A percentile compares a stretch with the other conserved stretches of the same genome.
These are phyloP conservation scores for Thryonomys swinderianus DNA, from an alignment of 2,113 vertebrate genomes.

Conservation along the genomic window DNA sequence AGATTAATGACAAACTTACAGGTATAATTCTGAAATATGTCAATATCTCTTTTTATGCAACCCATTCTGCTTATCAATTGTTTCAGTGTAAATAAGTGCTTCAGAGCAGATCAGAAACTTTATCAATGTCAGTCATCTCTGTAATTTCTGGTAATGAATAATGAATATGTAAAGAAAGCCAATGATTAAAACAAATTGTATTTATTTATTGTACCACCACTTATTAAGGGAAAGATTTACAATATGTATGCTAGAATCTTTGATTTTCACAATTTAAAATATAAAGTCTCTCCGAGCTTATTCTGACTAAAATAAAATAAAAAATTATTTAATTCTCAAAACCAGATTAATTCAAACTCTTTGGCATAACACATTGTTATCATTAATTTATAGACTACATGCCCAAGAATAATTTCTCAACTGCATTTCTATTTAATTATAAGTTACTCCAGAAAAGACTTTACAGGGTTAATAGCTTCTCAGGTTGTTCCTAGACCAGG, in stretches of 20 bases:
- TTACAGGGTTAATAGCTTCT: constrained; percentile 46
- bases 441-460: constrained; percentile 40
- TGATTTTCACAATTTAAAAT: constrained; percentile 38
- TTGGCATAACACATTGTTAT: not conserved
- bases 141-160: not conserved
- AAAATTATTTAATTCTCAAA: constrained; percentile 24
- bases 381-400: constrained; percentile 20
- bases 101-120: constrained; percentile 11
- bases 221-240: constrained; percentile 11
- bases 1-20: not conserved
- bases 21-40: constrained; percentile 3
- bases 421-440: constrained; percentile 2
- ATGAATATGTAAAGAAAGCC: constrained; percentile 17
- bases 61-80: constrained; percentile 8
- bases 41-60: not conserved
- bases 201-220: not conserved
- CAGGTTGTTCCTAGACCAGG: not conserved
- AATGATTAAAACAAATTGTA: not conserved
- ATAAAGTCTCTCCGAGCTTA: constrained; percentile 8
- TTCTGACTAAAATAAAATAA: constrained; percentile 44
- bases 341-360: constrained; percentile 45
- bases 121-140: not conserved
- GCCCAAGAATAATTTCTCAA: constrained; percentile 37
- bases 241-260: not conserved
- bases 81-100: constrained; percentile 30